phyloP scores from a whole-genome alignment of 2,888 invertebrate genomes.

The Brachyopa scutellaris region DNA sequence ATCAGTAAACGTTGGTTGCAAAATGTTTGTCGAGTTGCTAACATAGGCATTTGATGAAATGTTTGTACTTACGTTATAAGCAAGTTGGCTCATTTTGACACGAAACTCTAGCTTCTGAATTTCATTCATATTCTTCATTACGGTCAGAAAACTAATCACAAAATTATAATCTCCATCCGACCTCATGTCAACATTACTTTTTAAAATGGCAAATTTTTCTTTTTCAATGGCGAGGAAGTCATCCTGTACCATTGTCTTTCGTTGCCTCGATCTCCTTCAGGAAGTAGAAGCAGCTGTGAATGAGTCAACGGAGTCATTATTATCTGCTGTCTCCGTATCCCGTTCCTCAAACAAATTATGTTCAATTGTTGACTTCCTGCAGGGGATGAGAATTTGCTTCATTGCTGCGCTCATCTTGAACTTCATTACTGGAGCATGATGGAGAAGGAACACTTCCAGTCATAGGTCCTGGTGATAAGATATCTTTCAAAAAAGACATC shows the following conservation, averaged over 20 bases:
- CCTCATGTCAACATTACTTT: not conserved
- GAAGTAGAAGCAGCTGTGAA: not conserved
- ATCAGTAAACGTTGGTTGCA: not conserved
- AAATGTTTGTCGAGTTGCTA: not conserved
- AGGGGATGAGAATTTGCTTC: not conserved
- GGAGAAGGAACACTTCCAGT: not conserved
- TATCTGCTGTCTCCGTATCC: too few species aligned
- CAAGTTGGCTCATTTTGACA: not conserved
- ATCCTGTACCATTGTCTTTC: not conserved
- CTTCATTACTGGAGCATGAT: not conserved
- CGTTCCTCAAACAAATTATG: not conserved
- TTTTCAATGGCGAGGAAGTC: not conserved
- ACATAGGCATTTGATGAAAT: too few species aligned
- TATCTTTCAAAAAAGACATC: too few species aligned
- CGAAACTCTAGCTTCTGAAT: slow-evolving; percentile 73
- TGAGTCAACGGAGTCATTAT: not conserved
- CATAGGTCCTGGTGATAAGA: too few species aligned
- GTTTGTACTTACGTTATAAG: too few species aligned
- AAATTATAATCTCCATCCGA: not conserved
- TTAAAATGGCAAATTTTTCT: not conserved
- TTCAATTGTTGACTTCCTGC: not conserved
- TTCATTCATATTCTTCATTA: slow-evolving; percentile 74
- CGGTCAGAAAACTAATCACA: not conserved
- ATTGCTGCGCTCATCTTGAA: not conserved
- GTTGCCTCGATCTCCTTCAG: not conserved